phyloP scores from a whole-genome alignment of 2,113 vertebrate species.

The Hipposideros armiger region DNA sequence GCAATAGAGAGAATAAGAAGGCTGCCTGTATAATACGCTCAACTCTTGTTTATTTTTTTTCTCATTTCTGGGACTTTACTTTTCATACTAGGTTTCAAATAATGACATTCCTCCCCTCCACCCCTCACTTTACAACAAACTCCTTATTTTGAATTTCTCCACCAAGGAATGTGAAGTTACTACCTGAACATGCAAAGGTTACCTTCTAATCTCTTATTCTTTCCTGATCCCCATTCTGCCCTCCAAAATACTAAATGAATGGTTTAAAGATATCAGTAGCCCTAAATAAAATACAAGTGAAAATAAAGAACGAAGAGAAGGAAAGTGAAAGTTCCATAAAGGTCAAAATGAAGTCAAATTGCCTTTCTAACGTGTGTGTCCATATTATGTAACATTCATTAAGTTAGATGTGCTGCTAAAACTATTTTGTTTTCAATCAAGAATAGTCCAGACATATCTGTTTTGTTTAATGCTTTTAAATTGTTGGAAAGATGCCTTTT shows the following conservation, averaged over 20 bases:
- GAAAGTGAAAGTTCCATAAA: constrained; percentile 29
- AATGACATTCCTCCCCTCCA: not conserved
- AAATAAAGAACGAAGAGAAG: constrained; percentile 23
- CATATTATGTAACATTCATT: not conserved
- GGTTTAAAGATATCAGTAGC: constrained; percentile 34
- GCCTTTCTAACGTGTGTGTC: not conserved
- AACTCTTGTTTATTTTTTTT: not conserved
- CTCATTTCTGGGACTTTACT: not conserved
- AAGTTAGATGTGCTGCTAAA: not conserved
- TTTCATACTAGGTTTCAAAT: not conserved
- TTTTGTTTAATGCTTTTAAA: constrained; percentile 52
- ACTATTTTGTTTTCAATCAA: not conserved
- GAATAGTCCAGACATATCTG: not conserved
- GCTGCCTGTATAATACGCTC: not conserved
- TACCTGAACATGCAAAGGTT: not conserved
- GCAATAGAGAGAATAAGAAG: not conserved
- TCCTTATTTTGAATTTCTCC: constrained; percentile 35
- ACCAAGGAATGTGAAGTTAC: not conserved
- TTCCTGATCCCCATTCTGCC: not conserved
- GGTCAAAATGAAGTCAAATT: not conserved
- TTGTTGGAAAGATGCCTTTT: not conserved
- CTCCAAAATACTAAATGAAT: constrained; percentile 18
- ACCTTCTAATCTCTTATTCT: constrained; percentile 26
- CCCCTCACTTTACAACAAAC: not conserved
- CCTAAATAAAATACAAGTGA: not conserved